These are phyloP conservation scores for Epinephelus fuscoguttatus DNA, from an alignment of 2,113 vertebrate species.

Conservation along the genomic window DNA sequence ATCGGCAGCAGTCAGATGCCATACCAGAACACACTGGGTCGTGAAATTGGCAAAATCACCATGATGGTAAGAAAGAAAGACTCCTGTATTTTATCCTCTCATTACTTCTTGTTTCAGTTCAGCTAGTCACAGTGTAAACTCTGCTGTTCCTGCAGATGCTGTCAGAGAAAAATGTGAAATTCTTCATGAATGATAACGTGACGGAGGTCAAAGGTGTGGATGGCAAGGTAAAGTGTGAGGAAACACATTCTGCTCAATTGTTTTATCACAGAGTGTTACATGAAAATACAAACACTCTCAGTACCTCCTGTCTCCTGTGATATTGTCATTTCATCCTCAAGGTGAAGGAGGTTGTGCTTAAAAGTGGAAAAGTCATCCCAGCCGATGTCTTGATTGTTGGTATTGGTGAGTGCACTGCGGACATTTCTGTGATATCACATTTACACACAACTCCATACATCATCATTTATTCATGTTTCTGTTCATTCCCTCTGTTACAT, in stretches of 20 bases:
- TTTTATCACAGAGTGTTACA: neutral
- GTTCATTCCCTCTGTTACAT: neutral
- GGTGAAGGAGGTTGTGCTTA: conserved; percentile 85
- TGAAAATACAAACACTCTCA: neutral
- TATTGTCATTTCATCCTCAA: conserved; percentile 45
- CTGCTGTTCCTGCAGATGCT: conserved; percentile 83
- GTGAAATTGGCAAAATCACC: conserved; percentile 82
- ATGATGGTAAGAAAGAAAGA: conserved; percentile 83
- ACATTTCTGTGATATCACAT: neutral
- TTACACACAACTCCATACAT: neutral
- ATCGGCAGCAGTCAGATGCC: conserved; percentile 87
- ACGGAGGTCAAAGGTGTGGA: conserved; percentile 81
- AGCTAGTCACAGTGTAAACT: neutral
- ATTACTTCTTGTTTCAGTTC: neutral
- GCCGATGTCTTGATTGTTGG: conserved; percentile 87
- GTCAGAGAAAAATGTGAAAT: conserved; percentile 83
- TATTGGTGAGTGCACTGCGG: conserved; percentile 83
- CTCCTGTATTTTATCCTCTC: too few relatives aligned
- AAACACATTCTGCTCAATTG: neutral
- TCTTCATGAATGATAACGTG: conserved; percentile 86
- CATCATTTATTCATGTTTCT: neutral
- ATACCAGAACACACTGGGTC: conserved; percentile 84
- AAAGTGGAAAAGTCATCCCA: conserved; percentile 80
- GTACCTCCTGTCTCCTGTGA: neutral
- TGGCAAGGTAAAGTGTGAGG: conserved; percentile 79